Percentiles rank a stretch among this genome's conserved stretches.
These are phyloP conservation scores for Neria commutata DNA, from an alignment of 2,888 invertebrate genomes.

Conservation along the genomic window DNA sequence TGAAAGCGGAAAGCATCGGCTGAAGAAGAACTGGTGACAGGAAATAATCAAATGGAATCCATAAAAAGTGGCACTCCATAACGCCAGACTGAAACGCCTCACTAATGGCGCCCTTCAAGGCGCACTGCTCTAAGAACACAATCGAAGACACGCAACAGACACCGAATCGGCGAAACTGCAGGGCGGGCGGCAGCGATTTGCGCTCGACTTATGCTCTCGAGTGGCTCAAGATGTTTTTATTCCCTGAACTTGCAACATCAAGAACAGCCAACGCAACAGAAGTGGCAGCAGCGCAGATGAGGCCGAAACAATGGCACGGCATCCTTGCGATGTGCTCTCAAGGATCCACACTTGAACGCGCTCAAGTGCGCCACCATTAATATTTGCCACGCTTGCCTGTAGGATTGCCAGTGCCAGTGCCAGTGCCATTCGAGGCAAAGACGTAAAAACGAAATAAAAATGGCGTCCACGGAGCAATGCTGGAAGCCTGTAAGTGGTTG, in stretches of 20 bases:
- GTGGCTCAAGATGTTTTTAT: slow-evolving; percentile 20
- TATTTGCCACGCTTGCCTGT: slow-evolving; percentile 10
- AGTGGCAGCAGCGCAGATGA: slow-evolving; percentile 13
- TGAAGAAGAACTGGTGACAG: slow-evolving; percentile 9
- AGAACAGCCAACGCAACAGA: slow-evolving; percentile 15
- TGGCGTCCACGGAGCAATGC: slow-evolving; percentile 21
- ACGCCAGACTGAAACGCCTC: neutral
- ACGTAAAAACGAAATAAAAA: slow-evolving; percentile 40
- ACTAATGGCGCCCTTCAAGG: neutral
- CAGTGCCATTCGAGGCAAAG: neutral
- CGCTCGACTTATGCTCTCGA: slow-evolving; percentile 7
- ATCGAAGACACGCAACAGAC: neutral
- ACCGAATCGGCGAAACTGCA: no score
- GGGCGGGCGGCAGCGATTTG: slow-evolving; percentile 1
- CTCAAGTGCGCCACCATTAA: slow-evolving; percentile 40
- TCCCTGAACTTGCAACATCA: slow-evolving; percentile 18
- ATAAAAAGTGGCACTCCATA: neutral
- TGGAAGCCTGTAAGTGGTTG: slow-evolving; percentile 20
- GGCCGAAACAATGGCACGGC: slow-evolving; percentile 26
- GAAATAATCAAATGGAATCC: slow-evolving; percentile 12
- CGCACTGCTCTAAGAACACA: slow-evolving; percentile 3
- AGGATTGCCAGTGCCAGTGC: slow-evolving; percentile 14
- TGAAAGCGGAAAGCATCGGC: no score
- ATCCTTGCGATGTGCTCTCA: slow-evolving; percentile 37
- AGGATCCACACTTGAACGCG: slow-evolving; percentile 40